Evolutionary conservation across 1,140 invertebrate genomes (phyloP).

Genomic region (Polypedilum vanderplanki): DNA sequence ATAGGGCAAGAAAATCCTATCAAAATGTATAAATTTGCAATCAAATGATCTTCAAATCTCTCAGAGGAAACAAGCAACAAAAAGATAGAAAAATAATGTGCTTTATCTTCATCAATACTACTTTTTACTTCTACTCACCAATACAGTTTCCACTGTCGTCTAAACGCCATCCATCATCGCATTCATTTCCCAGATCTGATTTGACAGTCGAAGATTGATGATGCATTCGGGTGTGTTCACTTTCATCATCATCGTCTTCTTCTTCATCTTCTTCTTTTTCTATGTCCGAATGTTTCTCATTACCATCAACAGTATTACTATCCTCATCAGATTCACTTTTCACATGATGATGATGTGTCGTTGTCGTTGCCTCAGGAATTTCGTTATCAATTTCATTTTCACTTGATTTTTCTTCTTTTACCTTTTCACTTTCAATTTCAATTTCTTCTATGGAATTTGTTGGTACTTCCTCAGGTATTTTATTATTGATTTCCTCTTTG

Average conservation of each 20-base stretch:
- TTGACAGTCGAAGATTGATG: slow-evolving; percentile 26
- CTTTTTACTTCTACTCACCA: slow-evolving; percentile 34
- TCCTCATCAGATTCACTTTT: background rate
- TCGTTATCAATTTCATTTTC: slow-evolving; percentile 7
- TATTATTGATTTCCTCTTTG: background rate
- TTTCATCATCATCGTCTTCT: background rate
- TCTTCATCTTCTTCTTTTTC: slow-evolving; percentile 36
- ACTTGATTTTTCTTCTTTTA: slow-evolving; percentile 33
- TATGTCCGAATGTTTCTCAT: slow-evolving; percentile 47
- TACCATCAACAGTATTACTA: too few relatives aligned
- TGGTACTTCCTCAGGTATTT: background rate
- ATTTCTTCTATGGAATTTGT: background rate
- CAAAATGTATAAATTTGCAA: too few relatives aligned
- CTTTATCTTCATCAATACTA: slow-evolving; percentile 27
- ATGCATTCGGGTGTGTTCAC: slow-evolving; percentile 17
- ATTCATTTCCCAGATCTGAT: slow-evolving; percentile 33
- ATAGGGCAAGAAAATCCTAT: too few relatives aligned
- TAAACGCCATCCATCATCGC: slow-evolving; percentile 43
- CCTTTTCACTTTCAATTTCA: slow-evolving; percentile 43
- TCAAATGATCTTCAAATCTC: background rate
- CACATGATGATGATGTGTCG: background rate
- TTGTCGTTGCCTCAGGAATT: background rate
- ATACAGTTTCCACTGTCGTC: slow-evolving; percentile 43
- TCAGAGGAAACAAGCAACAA: background rate
- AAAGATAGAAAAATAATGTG: background rate